phyloP scores from a whole-genome alignment of 2,888 invertebrate genomes.

The Cantharis flavilabris region DNA sequence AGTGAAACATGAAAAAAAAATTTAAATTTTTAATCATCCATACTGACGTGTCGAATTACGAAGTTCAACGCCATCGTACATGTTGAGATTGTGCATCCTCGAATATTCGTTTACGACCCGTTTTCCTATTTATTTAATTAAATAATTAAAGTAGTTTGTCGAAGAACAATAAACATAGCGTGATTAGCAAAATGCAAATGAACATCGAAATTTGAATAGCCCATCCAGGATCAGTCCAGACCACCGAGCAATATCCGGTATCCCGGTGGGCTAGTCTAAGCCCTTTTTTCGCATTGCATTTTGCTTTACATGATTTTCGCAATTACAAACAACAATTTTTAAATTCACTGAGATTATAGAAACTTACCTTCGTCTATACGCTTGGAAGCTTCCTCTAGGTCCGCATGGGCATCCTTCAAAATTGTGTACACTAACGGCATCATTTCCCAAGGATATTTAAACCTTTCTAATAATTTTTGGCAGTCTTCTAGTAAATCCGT shows the following conservation, averaged over 20 bases:
- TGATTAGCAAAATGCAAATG: neutral
- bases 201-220: neutral
- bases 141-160: neutral
- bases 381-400: conserved; percentile 74
- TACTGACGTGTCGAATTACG: conserved; percentile 79
- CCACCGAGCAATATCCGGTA: neutral
- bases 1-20: conserved; percentile 10
- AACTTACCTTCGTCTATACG: conserved; percentile 76
- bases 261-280: neutral
- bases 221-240: neutral
- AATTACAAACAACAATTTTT: neutral
- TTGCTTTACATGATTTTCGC: neutral
- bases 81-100: conserved; percentile 73
- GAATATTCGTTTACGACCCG: conserved; percentile 76
- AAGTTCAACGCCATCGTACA: conserved; percentile 76
- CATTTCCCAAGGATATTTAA: conserved; percentile 80
- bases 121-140: conserved; percentile 60
- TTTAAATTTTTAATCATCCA: conserved; percentile 70
- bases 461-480: conserved; percentile 74
- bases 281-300: neutral
- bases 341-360: neutral
- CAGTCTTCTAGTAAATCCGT: conserved; percentile 71
- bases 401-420: conserved; percentile 74
- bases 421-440: conserved; percentile 81
- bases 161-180: neutral